These are phyloP conservation scores for Falco rusticolus DNA, from an alignment of 2,797 vertebrate species.

Conservation along the genomic window DNA sequence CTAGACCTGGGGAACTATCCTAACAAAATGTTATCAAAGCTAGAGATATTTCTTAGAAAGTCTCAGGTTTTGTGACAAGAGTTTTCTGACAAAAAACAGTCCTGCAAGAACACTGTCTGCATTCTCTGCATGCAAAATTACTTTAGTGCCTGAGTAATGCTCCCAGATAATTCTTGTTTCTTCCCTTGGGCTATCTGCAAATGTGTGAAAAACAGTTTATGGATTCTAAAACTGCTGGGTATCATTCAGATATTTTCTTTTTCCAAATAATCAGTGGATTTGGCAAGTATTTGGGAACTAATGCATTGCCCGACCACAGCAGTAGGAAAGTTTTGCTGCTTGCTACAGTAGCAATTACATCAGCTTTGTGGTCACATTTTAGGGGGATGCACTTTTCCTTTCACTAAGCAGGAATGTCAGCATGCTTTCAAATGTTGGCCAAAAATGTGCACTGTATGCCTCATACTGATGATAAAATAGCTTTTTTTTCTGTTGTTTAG, in stretches of 20 bases:
- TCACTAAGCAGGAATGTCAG: background rate
- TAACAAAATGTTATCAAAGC: background rate
- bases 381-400: background rate
- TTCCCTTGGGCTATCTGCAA: background rate
- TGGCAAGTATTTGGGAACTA: background rate
- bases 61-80: background rate
- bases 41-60: background rate
- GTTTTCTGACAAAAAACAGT: background rate
- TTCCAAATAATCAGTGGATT: background rate
- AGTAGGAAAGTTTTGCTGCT: background rate
- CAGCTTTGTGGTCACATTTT: background rate
- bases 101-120: background rate
- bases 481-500: background rate
- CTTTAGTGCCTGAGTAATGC: background rate
- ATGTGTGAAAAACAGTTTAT: background rate
- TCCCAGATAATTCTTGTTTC: background rate
- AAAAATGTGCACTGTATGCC: background rate
- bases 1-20: background rate
- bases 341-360: background rate
- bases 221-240: background rate
- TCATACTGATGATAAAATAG: background rate
- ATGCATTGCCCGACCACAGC: background rate
- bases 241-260: background rate
- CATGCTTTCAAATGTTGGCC: background rate
- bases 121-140: background rate